Base-by-base conservation (phyloP, 1,140 invertebrate species). In the Drosophila grimshawi region DNA sequence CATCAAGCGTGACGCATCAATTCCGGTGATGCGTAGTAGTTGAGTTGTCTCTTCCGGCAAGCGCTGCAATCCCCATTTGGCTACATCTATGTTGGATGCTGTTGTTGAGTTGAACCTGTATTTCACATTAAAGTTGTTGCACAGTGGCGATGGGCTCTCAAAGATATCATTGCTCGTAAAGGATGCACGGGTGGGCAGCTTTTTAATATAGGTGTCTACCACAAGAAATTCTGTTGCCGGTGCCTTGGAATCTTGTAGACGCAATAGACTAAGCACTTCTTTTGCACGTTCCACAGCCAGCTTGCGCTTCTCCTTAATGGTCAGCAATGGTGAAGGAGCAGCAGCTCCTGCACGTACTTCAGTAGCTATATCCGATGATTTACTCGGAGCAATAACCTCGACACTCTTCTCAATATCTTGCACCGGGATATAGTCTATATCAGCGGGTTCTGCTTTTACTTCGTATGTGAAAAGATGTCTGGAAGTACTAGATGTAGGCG, bases 31-130 rank as follows among this genome's bases (percentile, higher is more conserved):
- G 10, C 70, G 77, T 11, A 88, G 11, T 30, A 88, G n/a, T 2
- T 57, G 7, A 0, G 51, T 8, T 10, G 85, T 89, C 0, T 32
- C 8, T 2, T n/a, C 7, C 0, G 83, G 83, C 45, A 83, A 4
- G 0, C 33, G 19, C 30, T 89, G 69, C 33, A 88, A 6, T 2
- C 83, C 83, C 83, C 83, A 88, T 33, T 80, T 83, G 5, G 52
- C 29, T 11, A 88, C 5, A 5, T 74, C 45, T 1, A 89, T 78
- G 3, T 53, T 41, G 0, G 76, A 57, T 1, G 66, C 76, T 1
- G 65, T 65, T 0, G 63, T 73, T 2, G 83, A 83, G 11, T 89
- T 88, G 30, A 88, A 89, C 27, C 74, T 69, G 32, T 89, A 88
- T 3, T n/a, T 37, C 2, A 88, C 83, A 49, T 88, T 88, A 19